Percentiles rank a stretch among this genome's conserved stretches.
Conservation (phyloP, 2,113 vertebrate species). For the Nerophis ophidion region DNA sequence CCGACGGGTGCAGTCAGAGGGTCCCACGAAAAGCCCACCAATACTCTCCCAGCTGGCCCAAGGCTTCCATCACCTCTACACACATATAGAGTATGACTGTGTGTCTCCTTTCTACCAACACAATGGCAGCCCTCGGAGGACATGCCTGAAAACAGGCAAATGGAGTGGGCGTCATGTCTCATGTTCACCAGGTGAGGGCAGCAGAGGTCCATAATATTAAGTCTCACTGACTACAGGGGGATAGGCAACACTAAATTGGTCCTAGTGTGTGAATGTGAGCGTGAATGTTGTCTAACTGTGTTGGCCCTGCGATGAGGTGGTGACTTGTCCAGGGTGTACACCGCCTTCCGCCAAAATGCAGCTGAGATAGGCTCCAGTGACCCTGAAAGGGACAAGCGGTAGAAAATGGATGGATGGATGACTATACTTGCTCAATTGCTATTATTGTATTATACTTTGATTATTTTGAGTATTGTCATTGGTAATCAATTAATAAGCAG, state of each 20-base stretch:
- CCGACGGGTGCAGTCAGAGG: slow-evolving; percentile 58
- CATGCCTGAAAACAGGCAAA: slow-evolving; percentile 92
- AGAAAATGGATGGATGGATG: too few relatives aligned
- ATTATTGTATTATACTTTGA: neutral
- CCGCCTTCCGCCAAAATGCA: too few relatives aligned
- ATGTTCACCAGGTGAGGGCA: slow-evolving; percentile 88
- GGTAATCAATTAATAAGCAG: too few relatives aligned
- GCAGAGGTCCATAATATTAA: slow-evolving; percentile 28
- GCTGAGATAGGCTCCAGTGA: too few relatives aligned
- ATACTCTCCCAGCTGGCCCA: slow-evolving; percentile 75
- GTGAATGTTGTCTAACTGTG: too few relatives aligned
- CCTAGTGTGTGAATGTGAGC: too few relatives aligned
- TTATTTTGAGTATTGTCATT: neutral
- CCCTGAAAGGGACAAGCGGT: too few relatives aligned
- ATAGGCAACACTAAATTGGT: too few relatives aligned
- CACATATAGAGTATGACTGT: slow-evolving; percentile 91
- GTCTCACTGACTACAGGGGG: too few relatives aligned
- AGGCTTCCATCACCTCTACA: slow-evolving; percentile 88
- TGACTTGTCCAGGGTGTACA: too few relatives aligned
- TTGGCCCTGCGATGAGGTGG: too few relatives aligned
- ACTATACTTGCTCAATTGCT: neutral
- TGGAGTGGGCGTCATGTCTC: slow-evolving; percentile 95
- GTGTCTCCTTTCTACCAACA: slow-evolving; percentile 87
- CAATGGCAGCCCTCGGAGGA: slow-evolving; percentile 86
- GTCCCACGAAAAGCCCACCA: slow-evolving; percentile 76